Evolutionary conservation across 23 tunicate genomes (phyloP).

Genomic region (Phallusia fumigata): DNA sequence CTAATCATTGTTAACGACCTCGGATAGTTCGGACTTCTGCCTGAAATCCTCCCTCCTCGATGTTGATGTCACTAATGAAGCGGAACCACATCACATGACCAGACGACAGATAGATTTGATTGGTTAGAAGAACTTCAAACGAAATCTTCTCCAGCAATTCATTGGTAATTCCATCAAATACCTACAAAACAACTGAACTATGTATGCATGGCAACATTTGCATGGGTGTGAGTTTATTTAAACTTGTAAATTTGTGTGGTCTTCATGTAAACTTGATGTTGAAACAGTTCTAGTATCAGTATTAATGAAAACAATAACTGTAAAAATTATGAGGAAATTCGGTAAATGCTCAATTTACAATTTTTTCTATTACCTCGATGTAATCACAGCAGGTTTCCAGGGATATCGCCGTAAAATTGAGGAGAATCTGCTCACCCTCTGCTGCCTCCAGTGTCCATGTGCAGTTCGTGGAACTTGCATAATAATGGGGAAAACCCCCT

Average conservation of each 20-base stretch:
- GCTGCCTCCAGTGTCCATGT: slow-evolving; percentile 56
- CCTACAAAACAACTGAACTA: neutral
- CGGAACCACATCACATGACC: slow-evolving; percentile 9
- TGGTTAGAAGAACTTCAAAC: neutral
- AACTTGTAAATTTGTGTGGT: too few relatives aligned
- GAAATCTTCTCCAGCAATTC: neutral
- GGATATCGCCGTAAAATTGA: slow-evolving; percentile 24
- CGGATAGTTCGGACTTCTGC: neutral
- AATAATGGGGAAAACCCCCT: slow-evolving; percentile 36
- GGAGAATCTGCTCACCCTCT: slow-evolving; percentile 29
- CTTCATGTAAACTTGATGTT: too few relatives aligned
- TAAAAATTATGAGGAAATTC: too few relatives aligned
- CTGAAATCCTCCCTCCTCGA: neutral
- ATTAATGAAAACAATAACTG: too few relatives aligned
- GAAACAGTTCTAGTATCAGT: too few relatives aligned
- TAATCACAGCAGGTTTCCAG: slow-evolving; percentile 68
- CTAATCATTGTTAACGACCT: neutral
- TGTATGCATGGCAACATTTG: too few relatives aligned
- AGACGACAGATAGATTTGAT: neutral
- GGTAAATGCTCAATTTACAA: too few relatives aligned
- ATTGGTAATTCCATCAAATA: neutral
- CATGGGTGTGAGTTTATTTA: too few relatives aligned
- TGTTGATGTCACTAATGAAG: neutral
- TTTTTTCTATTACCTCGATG: slow-evolving; percentile 35
- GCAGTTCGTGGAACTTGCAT: slow-evolving; percentile 35